These are phyloP conservation scores for Papilio aristodemus DNA, from an alignment of 1,140 invertebrate genomes.

Conservation along the genomic window DNA sequence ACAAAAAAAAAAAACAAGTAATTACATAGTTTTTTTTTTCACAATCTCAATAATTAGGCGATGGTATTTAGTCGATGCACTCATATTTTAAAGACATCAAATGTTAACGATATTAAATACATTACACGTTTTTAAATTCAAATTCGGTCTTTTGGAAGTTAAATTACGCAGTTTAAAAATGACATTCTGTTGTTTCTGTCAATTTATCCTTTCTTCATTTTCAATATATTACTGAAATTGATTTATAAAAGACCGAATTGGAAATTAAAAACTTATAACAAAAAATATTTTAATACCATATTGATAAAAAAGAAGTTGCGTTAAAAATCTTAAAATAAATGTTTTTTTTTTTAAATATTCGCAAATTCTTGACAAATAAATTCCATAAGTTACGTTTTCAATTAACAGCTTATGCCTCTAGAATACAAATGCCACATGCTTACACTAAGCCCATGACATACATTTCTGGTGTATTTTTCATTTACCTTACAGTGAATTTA, in stretches of 20 bases:
- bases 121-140: too few species aligned
- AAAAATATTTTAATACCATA: not conserved
- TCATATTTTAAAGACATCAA: constrained; percentile 26
- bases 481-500: constrained; percentile 40
- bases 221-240: too few species aligned
- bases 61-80: not conserved
- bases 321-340: too few species aligned
- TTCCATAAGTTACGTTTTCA: constrained; percentile 31
- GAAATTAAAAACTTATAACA: too few species aligned
- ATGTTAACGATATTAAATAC: constrained; percentile 24
- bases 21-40: too few species aligned
- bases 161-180: too few species aligned
- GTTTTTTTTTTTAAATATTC: not conserved
- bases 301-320: too few species aligned
- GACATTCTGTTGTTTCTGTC: too few species aligned
- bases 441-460: constrained; percentile 44
- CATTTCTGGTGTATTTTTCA: constrained; percentile 49
- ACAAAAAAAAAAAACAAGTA: too few species aligned
- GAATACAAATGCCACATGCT: constrained; percentile 11
- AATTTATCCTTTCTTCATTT: too few species aligned
- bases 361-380: not conserved
- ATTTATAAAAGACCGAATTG: too few species aligned
- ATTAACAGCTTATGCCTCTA: constrained; percentile 32
- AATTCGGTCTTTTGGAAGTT: too few species aligned
- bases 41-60: constrained; percentile 21